Base-by-base conservation (phyloP, 2,888 invertebrate species). In the Pseudeuparius sepicola region DNA sequence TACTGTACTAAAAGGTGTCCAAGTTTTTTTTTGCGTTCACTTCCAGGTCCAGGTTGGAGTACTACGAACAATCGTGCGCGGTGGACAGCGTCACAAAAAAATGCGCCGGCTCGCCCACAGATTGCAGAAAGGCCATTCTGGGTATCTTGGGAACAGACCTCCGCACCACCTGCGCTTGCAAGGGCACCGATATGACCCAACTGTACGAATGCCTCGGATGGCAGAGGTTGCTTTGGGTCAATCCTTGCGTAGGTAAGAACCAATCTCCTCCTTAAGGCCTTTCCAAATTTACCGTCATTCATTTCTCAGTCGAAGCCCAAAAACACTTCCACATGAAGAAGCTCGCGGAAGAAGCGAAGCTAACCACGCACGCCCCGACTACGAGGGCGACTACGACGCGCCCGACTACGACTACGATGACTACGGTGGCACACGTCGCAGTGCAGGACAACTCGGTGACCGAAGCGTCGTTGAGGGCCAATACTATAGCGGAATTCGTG, bases 101-200 rank as follows among this genome's bases (percentile, higher is more conserved):
- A 49, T 92, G 90, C 56, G 88, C 88, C 1, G 88, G 88, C 0
- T 78, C 85, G 1, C 77, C 85, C 0, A 72, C 78, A n/a, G 82
- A 82, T 28, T 92, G 92, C 63, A 73, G 89, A 29, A 71, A 76
- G 32, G 88, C 90, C 3, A 81, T 90, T 64, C 70, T 90, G 32
- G 86, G 85, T 10, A 88, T 90, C 43, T 70, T 90, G 31, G 90
- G 90, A 14, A 90, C 90, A n/a, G 82, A 85, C 57, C 67, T 92
- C 31, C 70, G 89, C 44, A 83, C 85, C 23, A 83, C 83, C 34
- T 92, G 92, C 57, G 85, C 84, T 25, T 92, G 92, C 59, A 78
- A 86, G 43, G 86, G 86, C 18, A 82, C 84, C 2, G 87, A 89
- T 65, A 75, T 82, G 55, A 77, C 80, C 23, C 83, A 87, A 57